Conservation (phyloP, 2,797 vertebrate species). For the Poecilia wingei region DNA sequence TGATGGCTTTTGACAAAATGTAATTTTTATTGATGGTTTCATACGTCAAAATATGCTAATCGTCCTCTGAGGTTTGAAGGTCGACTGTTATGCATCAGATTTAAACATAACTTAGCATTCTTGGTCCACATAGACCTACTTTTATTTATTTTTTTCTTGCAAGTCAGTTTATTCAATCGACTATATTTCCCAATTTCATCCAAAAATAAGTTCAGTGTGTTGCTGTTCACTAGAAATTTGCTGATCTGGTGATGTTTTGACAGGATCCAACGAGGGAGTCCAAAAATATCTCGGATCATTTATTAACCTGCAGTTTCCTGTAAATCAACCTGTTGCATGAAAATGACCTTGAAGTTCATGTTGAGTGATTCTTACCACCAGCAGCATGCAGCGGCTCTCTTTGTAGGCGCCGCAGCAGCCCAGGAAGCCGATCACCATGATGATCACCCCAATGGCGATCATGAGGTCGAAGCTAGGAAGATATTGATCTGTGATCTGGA, state of each 20-base stretch:
- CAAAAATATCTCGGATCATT: background rate
- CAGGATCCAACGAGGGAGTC: background rate
- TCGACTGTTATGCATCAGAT: no score
- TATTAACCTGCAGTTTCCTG: background rate
- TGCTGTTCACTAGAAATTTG: background rate
- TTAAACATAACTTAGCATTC: no score
- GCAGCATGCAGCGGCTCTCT: conserved; percentile 88
- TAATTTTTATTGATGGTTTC: no score
- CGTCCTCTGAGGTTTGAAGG: no score
- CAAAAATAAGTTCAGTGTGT: background rate
- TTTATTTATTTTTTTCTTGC: background rate
- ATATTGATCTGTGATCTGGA: conserved; percentile 43
- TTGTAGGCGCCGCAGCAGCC: conserved; percentile 88
- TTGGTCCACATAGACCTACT: background rate
- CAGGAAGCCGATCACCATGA: conserved; percentile 90
- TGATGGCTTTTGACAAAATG: no score
- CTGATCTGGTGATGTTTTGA: background rate
- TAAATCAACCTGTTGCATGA: background rate
- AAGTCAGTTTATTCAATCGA: background rate
- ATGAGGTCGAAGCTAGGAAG: conserved; percentile 75
- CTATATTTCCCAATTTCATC: background rate
- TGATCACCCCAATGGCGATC: conserved; percentile 85
- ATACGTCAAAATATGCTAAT: no score
- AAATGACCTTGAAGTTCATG: background rate
- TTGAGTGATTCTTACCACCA: conserved; percentile 76